These are phyloP conservation scores for Perdix hodgsoniae DNA, from an alignment of 2,797 vertebrate genomes.

Conservation along the genomic window DNA sequence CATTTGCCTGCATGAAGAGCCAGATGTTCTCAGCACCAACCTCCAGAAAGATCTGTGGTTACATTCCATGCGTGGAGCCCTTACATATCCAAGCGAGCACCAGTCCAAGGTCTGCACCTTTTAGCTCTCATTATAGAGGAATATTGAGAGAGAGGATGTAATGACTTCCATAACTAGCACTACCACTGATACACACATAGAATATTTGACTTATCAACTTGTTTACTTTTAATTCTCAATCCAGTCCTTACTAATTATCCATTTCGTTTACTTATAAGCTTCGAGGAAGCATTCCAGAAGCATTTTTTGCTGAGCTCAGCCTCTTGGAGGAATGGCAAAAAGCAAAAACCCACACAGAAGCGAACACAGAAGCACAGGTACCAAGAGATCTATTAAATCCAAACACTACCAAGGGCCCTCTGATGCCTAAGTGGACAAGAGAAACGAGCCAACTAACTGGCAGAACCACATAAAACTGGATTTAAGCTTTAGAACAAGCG, in stretches of 20 bases:
- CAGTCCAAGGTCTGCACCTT: neutral
- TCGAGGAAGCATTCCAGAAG: constrained; percentile 2
- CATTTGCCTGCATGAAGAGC: neutral
- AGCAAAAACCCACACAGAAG: neutral
- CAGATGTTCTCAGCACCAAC: neutral
- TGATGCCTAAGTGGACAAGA: neutral
- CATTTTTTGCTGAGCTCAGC: neutral
- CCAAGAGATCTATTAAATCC: fast-evolving
- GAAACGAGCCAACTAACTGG: neutral
- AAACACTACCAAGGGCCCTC: neutral
- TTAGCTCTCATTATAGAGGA: neutral
- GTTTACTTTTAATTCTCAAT: constrained; percentile 26
- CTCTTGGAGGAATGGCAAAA: neutral
- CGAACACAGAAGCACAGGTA: neutral
- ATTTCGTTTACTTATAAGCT: constrained; percentile 13
- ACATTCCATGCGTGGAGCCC: neutral
- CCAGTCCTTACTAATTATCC: neutral
- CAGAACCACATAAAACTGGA: neutral
- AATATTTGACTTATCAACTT: neutral
- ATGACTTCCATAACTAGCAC: neutral
- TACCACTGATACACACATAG: neutral
- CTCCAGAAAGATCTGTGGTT: neutral
- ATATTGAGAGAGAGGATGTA: neutral
- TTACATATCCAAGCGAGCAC: neutral
- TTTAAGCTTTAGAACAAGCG: constrained; percentile 19